A percentile compares a stretch with the other conserved stretches of the same genome.
Evolutionary conservation across 2,113 vertebrate species (phyloP).

Genomic region (Oryzias celebensis): DNA sequence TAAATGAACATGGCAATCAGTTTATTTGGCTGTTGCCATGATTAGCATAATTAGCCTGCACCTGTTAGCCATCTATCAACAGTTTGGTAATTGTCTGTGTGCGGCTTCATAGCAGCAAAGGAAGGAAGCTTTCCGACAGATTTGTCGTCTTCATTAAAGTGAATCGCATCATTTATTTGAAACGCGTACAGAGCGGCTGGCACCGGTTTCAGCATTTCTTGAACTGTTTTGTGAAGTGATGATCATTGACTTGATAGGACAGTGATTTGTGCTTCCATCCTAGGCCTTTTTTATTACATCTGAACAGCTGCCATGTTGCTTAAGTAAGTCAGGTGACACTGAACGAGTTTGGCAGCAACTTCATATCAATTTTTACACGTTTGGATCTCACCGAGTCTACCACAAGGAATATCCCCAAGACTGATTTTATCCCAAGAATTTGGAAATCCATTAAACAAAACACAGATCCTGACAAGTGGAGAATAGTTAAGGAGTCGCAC

Average conservation of each 20-base stretch:
- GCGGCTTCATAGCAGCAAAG: slow-evolving; percentile 45
- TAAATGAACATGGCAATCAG: slow-evolving; percentile 79
- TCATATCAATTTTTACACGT: background rate
- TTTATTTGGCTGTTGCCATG: slow-evolving; percentile 75
- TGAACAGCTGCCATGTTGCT: background rate
- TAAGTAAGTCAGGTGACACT: slow-evolving; percentile 6
- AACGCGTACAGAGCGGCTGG: slow-evolving; percentile 20
- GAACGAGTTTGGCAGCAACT: background rate
- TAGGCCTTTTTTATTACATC: background rate
- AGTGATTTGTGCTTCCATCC: background rate
- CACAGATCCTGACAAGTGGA: slow-evolving; percentile 28
- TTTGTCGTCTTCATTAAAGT: slow-evolving; percentile 54
- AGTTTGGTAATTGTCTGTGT: slow-evolving; percentile 69
- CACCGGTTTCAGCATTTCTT: slow-evolving; percentile 26
- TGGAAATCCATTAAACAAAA: slow-evolving; percentile 1
- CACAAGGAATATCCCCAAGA: background rate
- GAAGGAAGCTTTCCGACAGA: slow-evolving; percentile 52
- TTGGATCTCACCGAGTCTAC: background rate
- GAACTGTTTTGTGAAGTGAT: slow-evolving; percentile 13
- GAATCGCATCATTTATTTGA: slow-evolving; percentile 23
- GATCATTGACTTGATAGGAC: slow-evolving; percentile 16
- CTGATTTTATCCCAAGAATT: no score
- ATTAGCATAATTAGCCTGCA: slow-evolving; percentile 75
- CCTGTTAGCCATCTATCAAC: slow-evolving; percentile 75
- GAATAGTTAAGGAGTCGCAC: slow-evolving; percentile 28